Base-by-base conservation (phyloP, 2,113 vertebrate genomes). In the Ploceus nigricollis region DNA sequence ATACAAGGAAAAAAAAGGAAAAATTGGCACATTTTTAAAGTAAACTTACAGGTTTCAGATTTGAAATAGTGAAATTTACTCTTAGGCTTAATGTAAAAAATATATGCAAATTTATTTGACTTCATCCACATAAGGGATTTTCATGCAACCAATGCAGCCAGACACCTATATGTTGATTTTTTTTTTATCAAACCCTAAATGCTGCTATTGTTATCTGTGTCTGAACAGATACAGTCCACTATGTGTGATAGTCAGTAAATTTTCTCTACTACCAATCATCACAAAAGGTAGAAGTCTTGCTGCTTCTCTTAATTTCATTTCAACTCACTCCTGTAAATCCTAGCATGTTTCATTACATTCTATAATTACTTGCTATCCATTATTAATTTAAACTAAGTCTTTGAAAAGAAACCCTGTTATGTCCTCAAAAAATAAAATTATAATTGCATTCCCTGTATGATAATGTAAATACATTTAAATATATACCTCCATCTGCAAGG, bases 401-500 rank as follows among this genome's bases (percentile, higher is more conserved):
- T 92, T 87, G 39, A 76, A 91, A 96, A 84, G 51, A 95, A 91
- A 45, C 14, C 8, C 37, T 70, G 64, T 54, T 93, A 87, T 87
- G 44, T 56, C 23, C 58, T 31, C 33, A 93, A 89, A 84, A 57
- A 65, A 18, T 7, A 87, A 42, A 78, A 83, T 75, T 87, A 57
- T 72, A 95, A 95, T 71, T 95, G 45, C 65, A 70, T 73, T 85
- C 11, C 25, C 64, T 69, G 9, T 45, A 56, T 94, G 82, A 91
- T 37, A 95, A 57, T 22, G 40, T 90, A 96, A 97, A 93, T 57
- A 93, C 56, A 90, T 17, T 65, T n/a, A 96, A 87, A 96, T 80
- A 73, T 63, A 77, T 97, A 99, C 99, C 99, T 99, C 99, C 85
- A 98, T 98, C 96, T 98, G 98, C 75, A 98, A 87, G 47, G 98